Base-by-base conservation (phyloP, 1,140 invertebrate species). In the Tigriopus japonicus region DNA sequence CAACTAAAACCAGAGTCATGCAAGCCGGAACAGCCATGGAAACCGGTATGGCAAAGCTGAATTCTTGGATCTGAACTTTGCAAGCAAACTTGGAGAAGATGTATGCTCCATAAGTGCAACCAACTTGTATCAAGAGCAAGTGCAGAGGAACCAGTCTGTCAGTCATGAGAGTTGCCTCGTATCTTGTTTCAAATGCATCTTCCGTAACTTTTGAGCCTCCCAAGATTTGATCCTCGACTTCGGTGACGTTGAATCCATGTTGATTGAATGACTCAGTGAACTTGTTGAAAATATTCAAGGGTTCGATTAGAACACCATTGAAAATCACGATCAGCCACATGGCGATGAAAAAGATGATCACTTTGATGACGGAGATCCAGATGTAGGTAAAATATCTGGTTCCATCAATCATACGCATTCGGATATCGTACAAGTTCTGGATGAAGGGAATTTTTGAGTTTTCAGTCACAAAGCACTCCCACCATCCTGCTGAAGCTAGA, bases 391-490 rank as follows among this genome's bases (percentile, higher is more conserved):
- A 58, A 41, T 58, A 58, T 42, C 56, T 58, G 21, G 23, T 58
- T 1, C 40, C 42, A 17, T 58, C 56, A 49, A 49, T 49, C 45
- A 49, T 49, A 12, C 21, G 45, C 2, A 21, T 12, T 5, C 45
- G n/a, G 45, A 49, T 10, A 6, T 12, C 21, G n/a, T 21, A 6
- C 45, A 49, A 17, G n/a, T 5, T 17, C 21, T 21, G 2, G 6
- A 49, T 12, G 45, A 49, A 6, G 21, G 45, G 45, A 49, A 49
- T 6, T 49, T 15, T 21, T 2, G 45, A 49, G 45, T 49, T 2
- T 12, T 49, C 49, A 14, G 71, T 70, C 0, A 76, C 70, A 66
- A 69, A 78, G 66, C 76, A 76, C 64, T 77, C 74, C 76, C 76
- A 77, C 68, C 72, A 77, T 5, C 70, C 70, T n/a, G 73, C 65